Base-by-base conservation (phyloP, 2,888 invertebrate genomes). In the Himalopsyche tibetana region DNA sequence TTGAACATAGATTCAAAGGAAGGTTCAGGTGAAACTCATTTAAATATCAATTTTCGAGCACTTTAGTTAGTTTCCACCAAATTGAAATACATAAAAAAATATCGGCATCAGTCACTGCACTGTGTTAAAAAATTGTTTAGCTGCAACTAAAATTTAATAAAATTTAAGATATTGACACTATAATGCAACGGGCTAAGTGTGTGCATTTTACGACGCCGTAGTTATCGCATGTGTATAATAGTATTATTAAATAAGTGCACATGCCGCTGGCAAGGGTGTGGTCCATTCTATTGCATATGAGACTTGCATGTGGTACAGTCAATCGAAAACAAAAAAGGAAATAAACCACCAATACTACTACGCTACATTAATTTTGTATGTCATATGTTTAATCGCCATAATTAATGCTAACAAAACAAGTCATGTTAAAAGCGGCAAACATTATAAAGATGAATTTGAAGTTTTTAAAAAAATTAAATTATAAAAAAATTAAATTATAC, bases 281-380 rank as follows among this genome's bases (percentile, higher is more conserved):
- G 80, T 80, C 45, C 80, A 11, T 42, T 80, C 80, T 80, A 80
- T 80, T 80, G 80, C 80, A 80, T 28, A 80, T 51, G 51, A 80
- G 45, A 45, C n/a, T 80, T 80, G 80, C 80, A 80, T 80, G 12
- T 28, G 40, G 28, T 51, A 17, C 45, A 80, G 80, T 80, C 80
- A 80, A 80, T 17, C n/a, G 45, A 12, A 80, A 74, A 74, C 28
- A 74, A 19, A 51, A 51, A 51, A 15, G 15, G 51, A 11, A 15
- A 51, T 51, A 15, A 15, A 1, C 51, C 12, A 51, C 4, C 5
- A 4, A 15, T 15, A 15, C 15, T 45, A 45, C 9, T 45, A 2
- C 2, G 9, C 2, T 45, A 2, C 45, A 8, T 45, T 45, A 9
- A 9, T 9, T 45, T 45, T 2, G 45, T 45, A 0, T 51, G 15